Base-by-base conservation (phyloP, 2,888 invertebrate species). In the Drosophila quasianomalipes region DNA sequence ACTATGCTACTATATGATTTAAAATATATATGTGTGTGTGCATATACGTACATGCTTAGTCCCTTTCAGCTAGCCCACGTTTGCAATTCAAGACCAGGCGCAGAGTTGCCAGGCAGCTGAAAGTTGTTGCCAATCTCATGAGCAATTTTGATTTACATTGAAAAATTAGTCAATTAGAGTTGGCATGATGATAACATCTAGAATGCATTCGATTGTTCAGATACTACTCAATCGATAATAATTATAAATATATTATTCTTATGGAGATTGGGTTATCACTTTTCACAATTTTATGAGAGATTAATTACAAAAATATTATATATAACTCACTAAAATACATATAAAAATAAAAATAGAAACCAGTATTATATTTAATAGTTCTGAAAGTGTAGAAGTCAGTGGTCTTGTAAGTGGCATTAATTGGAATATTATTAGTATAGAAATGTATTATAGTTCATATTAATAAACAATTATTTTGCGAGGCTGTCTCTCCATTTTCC, bases 1-100 rank as follows among this genome's bases (percentile, higher is more conserved):
- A 60, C 53, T 67, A 76, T 47, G 47, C 74, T 74, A 51, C 58
- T 76, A 61, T 79, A 74, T 81, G 74, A 83, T 85, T 83, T 76
- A 59, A 81, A 74, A 74, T 69, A 51, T 55, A 62, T 28, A 16
- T 22, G 3, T 39, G 31, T 19, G 12, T 53, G 12, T 57, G 6
- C 39, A 0, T 28, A 7, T 22, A 47, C 4, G n/a, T 51, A 70
- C 52, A 63, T 64, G 26, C 68, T 60, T 55, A 61, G 74, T 60
- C 66, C 82, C 70, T 70, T 79, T 72, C 37, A 58, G 68, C 68
- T 44, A 58, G 60, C 61, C 54, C 64, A 71, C 66, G 39, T 53
- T 55, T 54, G 59, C 63, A 65, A 68, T 51, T 39, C 70, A 59
- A 61, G 66, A 63, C 59, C 58, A 59, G 22, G 16, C 30, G 35